Evolutionary conservation across 2,888 invertebrate species (phyloP).

Genomic region (Trimorus sp.): DNA sequence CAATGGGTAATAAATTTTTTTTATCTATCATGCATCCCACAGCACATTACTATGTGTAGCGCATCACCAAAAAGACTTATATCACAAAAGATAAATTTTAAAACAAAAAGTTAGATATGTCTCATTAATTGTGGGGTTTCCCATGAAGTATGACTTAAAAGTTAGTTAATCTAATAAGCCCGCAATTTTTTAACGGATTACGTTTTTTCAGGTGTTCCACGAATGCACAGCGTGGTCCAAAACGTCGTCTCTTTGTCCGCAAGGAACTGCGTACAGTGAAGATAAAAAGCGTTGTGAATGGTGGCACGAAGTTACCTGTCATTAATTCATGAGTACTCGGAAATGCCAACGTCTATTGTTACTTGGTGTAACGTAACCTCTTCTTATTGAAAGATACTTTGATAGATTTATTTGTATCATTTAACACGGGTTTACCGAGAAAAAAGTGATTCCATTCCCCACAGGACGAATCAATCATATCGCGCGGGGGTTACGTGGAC

Average conservation of each 20-base stretch:
- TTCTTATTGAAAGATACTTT: neutral
- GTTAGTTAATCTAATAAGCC: too few species aligned
- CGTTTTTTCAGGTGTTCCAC: conserved; percentile 87
- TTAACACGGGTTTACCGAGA: neutral
- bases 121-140: too few species aligned
- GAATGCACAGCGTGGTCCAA: conserved; percentile 92
- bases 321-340: conserved; percentile 38
- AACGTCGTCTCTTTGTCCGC: conserved; percentile 90
- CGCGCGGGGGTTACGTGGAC: too few species aligned
- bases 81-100: neutral
- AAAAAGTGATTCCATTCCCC: too few species aligned
- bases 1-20: too few species aligned
- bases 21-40: too few species aligned
- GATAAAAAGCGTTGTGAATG: conserved; percentile 92
- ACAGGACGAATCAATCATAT: too few species aligned
- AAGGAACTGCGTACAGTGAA: conserved; percentile 92
- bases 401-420: conserved; percentile 14
- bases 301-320: conserved; percentile 93
- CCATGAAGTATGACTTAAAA: too few species aligned
- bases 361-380: conserved; percentile 3
- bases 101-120: neutral
- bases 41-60: too few species aligned
- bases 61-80: neutral
- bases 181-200: neutral
- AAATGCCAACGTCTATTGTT: conserved; percentile 25